Conservation (phyloP, 2,797 vertebrate genomes). For the Hybognathus amarus region DNA sequence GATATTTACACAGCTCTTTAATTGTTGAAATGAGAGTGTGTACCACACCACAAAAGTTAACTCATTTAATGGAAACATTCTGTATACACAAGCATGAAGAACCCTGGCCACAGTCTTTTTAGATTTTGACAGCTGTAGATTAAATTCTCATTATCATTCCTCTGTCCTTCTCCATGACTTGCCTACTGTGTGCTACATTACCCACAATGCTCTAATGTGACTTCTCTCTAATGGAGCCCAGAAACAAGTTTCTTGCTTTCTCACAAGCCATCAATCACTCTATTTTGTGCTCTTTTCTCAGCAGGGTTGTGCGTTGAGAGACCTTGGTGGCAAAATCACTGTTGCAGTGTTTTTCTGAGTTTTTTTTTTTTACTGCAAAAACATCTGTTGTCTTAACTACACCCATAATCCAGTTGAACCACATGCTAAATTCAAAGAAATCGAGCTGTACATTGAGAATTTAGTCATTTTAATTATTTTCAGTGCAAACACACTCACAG, state of each 20-base stretch:
- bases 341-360: neutral
- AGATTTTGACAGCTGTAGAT: slow-evolving; percentile 27
- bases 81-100: slow-evolving; percentile 8
- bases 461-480: neutral
- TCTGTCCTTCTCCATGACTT: slow-evolving; percentile 28
- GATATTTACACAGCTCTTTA: slow-evolving; percentile 24
- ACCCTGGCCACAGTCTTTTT: neutral
- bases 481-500: neutral
- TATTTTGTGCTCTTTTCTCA: slow-evolving; percentile 22
- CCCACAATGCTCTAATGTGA: slow-evolving; percentile 22
- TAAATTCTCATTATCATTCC: slow-evolving; percentile 41
- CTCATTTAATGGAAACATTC: slow-evolving; percentile 9
- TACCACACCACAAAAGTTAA: neutral
- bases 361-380: slow-evolving; percentile 4
- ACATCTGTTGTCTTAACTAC: neutral
- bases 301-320: slow-evolving; percentile 17
- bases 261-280: slow-evolving; percentile 30
- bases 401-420: neutral
- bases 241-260: slow-evolving; percentile 32
- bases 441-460: neutral
- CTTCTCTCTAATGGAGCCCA: slow-evolving; percentile 22
- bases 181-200: slow-evolving; percentile 25
- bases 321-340: neutral
- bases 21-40: slow-evolving; percentile 24
- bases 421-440: neutral